Conservation (phyloP, 2,888 invertebrate species). For the Peribatodes rhomboidaria region DNA sequence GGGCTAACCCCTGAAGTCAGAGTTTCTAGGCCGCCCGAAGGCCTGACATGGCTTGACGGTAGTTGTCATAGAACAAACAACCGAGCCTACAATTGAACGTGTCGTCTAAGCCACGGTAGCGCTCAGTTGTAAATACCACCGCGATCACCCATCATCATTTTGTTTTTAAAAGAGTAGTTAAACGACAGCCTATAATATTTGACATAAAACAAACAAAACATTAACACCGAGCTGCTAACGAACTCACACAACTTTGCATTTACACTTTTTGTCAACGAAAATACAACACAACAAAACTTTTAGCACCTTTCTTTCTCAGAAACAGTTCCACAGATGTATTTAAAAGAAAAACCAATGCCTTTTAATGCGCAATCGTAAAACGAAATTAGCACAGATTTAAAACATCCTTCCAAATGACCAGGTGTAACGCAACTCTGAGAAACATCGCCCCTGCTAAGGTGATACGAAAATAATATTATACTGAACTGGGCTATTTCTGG, state of each 20-base stretch:
- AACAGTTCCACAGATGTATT: not conserved
- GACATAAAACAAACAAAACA: not conserved
- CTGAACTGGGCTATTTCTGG: slow-evolving; percentile 44
- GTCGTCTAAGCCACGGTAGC: too few relatives aligned
- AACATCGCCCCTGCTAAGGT: slow-evolving; percentile 30
- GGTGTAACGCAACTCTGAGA: slow-evolving; percentile 40
- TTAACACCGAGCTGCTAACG: not conserved
- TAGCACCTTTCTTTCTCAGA: slow-evolving; percentile 11
- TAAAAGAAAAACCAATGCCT: slow-evolving; percentile 8
- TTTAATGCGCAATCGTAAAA: slow-evolving; percentile 27
- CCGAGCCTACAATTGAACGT: too few relatives aligned
- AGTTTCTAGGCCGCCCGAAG: too few relatives aligned
- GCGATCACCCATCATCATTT: too few relatives aligned
- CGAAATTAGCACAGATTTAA: slow-evolving; percentile 36
- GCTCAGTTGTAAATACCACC: too few relatives aligned
- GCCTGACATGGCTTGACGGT: too few relatives aligned
- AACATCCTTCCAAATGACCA: slow-evolving; percentile 42
- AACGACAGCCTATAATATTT: too few relatives aligned
- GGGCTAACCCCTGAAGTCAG: too few relatives aligned
- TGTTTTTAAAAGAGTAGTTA: too few relatives aligned
- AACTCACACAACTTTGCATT: not conserved
- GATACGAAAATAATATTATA: slow-evolving; percentile 46
- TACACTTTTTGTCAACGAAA: not conserved
- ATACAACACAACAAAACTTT: not conserved
- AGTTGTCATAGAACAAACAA: too few relatives aligned